Evolutionary conservation across 2,888 invertebrate genomes (phyloP).

Genomic region (Doris montereyensis): DNA sequence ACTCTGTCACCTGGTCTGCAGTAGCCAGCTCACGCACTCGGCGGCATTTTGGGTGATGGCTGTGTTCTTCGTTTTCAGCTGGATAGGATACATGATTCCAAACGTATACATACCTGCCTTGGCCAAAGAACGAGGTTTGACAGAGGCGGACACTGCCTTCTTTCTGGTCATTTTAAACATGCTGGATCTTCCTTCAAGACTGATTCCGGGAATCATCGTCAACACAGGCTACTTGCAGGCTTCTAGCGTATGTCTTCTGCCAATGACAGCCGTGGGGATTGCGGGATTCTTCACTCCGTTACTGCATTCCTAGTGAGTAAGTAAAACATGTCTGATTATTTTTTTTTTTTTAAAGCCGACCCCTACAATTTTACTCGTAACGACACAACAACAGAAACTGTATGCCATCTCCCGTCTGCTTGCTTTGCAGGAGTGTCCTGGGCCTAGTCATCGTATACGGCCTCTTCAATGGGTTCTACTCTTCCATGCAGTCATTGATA

Average conservation of each 20-base stretch:
- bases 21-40: background rate
- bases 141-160: background rate
- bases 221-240: background rate
- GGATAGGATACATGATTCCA: background rate
- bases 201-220: conserved; percentile 11
- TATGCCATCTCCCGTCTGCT: background rate
- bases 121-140: conserved; percentile 12
- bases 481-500: conserved; percentile 5
- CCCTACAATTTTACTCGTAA: too few species aligned
- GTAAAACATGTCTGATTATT: too few species aligned
- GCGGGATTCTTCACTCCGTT: background rate
- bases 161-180: background rate
- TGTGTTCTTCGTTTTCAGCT: background rate
- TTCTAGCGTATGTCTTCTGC: background rate
- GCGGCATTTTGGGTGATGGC: conserved; percentile 3
- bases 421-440: background rate
- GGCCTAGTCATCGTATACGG: conserved; percentile 4
- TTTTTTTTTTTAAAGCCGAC: too few species aligned
- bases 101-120: conserved; percentile 19
- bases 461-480: background rate
- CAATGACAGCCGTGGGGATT: background rate
- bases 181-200: conserved; percentile 1
- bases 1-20: background rate
- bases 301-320: too few species aligned
- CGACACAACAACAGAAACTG: too few species aligned